A percentile compares a stretch with the other conserved stretches of the same genome.
phyloP scores from a whole-genome alignment of 2,888 invertebrate species.

The Bedellia somnulentella region DNA sequence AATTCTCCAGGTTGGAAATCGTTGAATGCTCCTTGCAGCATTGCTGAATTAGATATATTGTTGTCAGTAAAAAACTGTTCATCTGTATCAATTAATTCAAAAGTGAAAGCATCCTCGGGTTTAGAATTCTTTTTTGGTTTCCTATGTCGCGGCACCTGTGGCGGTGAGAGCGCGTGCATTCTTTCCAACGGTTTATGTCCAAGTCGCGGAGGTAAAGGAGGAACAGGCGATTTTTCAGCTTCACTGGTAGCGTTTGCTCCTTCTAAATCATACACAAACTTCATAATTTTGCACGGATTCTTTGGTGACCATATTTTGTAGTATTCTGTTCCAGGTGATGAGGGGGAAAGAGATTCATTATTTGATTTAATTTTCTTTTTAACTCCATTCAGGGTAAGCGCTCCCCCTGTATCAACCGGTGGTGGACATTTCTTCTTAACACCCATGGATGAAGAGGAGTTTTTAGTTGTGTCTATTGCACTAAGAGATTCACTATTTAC shows the following conservation, averaged over 20 bases:
- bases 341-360: conserved; percentile 54
- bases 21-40: conserved; percentile 34
- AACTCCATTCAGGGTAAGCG: conserved; percentile 50
- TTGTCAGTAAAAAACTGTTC: conserved; percentile 63
- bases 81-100: conserved; percentile 83
- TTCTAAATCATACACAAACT: conserved; percentile 54
- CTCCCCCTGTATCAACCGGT: conserved; percentile 56
- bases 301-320: conserved; percentile 71
- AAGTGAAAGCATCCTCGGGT: conserved; percentile 79
- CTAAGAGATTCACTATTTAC: conserved; percentile 50
- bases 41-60: conserved; percentile 45
- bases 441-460: conserved; percentile 33
- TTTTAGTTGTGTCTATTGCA: conserved; percentile 26
- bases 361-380: conserved; percentile 67
- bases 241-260: conserved; percentile 45
- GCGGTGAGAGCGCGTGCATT: conserved; percentile 61
- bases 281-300: conserved; percentile 61
- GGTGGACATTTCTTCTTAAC: conserved; percentile 61
- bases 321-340: conserved; percentile 64
- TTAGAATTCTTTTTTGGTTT: conserved; percentile 66
- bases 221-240: conserved; percentile 67
- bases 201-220: conserved; percentile 68
- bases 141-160: conserved; percentile 68
- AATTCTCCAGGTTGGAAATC: conserved; percentile 56
- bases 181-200: conserved; percentile 69